Conservation (phyloP, 2,797 vertebrate genomes). For the Poeciliopsis turneri region DNA sequence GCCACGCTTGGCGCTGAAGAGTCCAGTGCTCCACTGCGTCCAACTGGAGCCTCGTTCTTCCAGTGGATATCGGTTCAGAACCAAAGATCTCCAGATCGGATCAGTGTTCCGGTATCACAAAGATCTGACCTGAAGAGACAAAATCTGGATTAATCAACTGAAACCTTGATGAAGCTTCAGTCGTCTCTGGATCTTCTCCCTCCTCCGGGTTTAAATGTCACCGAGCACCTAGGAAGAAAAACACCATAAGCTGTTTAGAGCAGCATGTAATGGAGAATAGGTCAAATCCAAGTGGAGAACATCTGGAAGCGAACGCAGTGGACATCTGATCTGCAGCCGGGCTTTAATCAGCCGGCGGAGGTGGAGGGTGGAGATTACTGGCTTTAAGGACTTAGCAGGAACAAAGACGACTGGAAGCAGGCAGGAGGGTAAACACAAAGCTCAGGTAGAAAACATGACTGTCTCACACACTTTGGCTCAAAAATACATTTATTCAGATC, state of each 20-base stretch:
- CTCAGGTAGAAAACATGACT: neutral
- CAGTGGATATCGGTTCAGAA: neutral
- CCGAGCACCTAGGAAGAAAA: constrained; percentile 22
- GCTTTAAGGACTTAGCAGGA: constrained; percentile 83
- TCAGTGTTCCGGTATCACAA: neutral
- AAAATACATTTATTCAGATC: neutral
- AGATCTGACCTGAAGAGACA: neutral
- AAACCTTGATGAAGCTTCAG: neutral
- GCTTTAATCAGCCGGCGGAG: constrained; percentile 82
- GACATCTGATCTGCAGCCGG: constrained; percentile 53
- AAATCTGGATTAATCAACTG: neutral
- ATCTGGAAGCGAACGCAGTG: constrained; percentile 39
- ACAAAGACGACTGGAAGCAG: constrained; percentile 72
- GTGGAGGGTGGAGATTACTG: constrained; percentile 80
- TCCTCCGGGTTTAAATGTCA: constrained; percentile 41
- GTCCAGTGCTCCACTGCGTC: no score
- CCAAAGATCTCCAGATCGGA: neutral
- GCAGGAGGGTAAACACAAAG: constrained; percentile 25
- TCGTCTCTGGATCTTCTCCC: neutral
- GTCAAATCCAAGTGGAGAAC: constrained; percentile 43
- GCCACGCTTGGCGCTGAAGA: neutral
- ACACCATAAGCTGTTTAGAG: constrained; percentile 41
- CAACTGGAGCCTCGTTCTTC: neutral
- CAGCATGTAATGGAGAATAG: constrained; percentile 56
- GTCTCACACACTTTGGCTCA: neutral